Base-by-base conservation (phyloP, 1,140 invertebrate genomes). In the Pseudoatta argentina region DNA sequence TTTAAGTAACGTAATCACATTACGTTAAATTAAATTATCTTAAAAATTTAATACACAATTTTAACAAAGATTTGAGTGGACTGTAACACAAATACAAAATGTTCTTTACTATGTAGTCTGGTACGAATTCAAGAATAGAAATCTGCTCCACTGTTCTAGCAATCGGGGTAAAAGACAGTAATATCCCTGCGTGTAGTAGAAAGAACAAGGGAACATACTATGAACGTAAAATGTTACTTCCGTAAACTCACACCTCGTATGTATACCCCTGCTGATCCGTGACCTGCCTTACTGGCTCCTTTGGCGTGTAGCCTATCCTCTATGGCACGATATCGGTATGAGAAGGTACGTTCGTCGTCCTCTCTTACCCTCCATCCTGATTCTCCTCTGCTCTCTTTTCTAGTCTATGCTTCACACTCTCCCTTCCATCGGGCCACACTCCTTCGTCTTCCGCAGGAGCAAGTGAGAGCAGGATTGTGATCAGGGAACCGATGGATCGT, bases 221-320 rank as follows among this genome's bases (percentile, higher is more conserved):
- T 34, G 30, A 39, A 30, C 39, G 39, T 44, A 57, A 57, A 61
- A 72, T 12, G 18, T n/a, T 34, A 63, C 55, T 88, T 64, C 71
- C 73, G 64, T 48, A 48, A 67, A 55, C 44, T 44, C 63, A 48
- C 27, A 61, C 39, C 63, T 59, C 64, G 53, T 51, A 10, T 53
- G 30, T 21, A 27, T 66, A 75, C 79, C 86, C 85, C 88, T 78
- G 75, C 57, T 21, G 76, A 34, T 89, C 76, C 89, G 89, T 77
- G 89, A 90, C 89, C 89, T 90, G 89, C 89, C 89, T 89, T 90
- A 90, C 89, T 79, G 75, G 85, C 86, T 76, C 77, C 86, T 87
- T 81, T 59, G 67, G 59, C 87, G 88, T 86, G 85, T 79, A 57
- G 88, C 77, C 66, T 82, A 85, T 89, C 77, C 72, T 77, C 69